phyloP scores from a whole-genome alignment of 1,140 invertebrate species.

The Psix sp. region DNA sequence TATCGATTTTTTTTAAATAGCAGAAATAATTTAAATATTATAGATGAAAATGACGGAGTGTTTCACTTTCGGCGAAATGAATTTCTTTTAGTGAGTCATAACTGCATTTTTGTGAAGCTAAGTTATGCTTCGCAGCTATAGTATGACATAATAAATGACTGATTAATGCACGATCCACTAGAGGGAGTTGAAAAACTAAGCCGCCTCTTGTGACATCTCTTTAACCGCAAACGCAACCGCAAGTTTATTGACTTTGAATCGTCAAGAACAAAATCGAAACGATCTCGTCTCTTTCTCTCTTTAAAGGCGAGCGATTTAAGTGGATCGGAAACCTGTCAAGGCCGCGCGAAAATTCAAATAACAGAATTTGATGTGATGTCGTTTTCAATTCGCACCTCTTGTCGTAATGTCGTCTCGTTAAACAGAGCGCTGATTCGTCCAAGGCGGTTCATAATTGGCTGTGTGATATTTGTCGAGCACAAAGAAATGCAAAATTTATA shows the following conservation, averaged over 20 bases:
- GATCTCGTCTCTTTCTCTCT: too few species aligned
- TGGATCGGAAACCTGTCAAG: slow-evolving; percentile 4
- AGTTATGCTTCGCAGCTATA: too few species aligned
- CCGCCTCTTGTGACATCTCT: slow-evolving; percentile 7
- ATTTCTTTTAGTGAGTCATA: too few species aligned
- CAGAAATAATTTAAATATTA: too few species aligned
- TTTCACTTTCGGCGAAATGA: too few species aligned
- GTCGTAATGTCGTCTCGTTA: slow-evolving; percentile 24
- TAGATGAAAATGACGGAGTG: too few species aligned
- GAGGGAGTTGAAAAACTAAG: slow-evolving; percentile 15
- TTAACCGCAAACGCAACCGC: not conserved
- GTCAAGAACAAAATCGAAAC: too few species aligned
- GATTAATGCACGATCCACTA: slow-evolving; percentile 7
- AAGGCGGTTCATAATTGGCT: slow-evolving; percentile 2
- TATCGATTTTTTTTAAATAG: too few species aligned
- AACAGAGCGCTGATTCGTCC: slow-evolving; percentile 2
- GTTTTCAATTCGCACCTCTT: slow-evolving; percentile 33
- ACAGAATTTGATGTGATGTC: not conserved
- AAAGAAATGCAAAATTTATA: slow-evolving; percentile 17
- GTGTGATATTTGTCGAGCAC: slow-evolving; percentile 24
- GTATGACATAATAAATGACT: slow-evolving; percentile 17
- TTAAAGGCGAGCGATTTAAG: too few species aligned
- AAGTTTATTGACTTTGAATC: too few species aligned
- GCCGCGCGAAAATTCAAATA: slow-evolving; percentile 25
- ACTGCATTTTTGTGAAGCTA: too few species aligned